Conservation (phyloP, 2,888 invertebrate species). For the Gastrophysa polygoni region DNA sequence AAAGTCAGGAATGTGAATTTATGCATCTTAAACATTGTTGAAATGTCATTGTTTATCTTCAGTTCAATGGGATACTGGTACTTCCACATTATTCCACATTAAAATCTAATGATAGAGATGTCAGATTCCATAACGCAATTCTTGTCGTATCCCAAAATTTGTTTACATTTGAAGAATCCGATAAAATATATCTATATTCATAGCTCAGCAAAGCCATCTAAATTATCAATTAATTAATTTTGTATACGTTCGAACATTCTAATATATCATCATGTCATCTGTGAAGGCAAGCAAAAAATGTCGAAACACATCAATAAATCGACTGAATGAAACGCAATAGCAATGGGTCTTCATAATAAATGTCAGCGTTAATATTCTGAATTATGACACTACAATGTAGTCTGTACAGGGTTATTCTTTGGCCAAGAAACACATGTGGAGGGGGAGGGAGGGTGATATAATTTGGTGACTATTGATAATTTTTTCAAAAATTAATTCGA, state of each 20-base stretch:
- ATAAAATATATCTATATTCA: background rate
- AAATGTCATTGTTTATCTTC: too few species aligned
- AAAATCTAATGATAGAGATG: background rate
- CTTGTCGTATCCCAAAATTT: background rate
- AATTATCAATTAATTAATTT: background rate
- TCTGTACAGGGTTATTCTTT: conserved; percentile 6
- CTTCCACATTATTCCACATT: too few species aligned
- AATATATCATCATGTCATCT: conserved; percentile 17
- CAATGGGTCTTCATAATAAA: conserved; percentile 8
- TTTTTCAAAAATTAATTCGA: too few species aligned
- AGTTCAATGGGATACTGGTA: too few species aligned
- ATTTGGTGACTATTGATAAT: too few species aligned
- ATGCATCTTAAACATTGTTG: too few species aligned
- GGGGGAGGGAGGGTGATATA: too few species aligned
- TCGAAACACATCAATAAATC: conserved; percentile 18
- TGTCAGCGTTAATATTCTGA: conserved; percentile 14
- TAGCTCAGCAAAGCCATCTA: background rate
- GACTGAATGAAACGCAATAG: conserved; percentile 15
- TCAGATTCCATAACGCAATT: background rate
- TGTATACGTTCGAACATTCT: conserved; percentile 6
- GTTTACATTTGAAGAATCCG: background rate
- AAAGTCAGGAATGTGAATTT: too few species aligned
- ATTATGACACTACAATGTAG: conserved; percentile 3
- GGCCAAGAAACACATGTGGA: too few species aligned
- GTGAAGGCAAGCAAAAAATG: conserved; percentile 16